Conservation (phyloP, 2,797 vertebrate genomes). For the Saxicola maurus region DNA sequence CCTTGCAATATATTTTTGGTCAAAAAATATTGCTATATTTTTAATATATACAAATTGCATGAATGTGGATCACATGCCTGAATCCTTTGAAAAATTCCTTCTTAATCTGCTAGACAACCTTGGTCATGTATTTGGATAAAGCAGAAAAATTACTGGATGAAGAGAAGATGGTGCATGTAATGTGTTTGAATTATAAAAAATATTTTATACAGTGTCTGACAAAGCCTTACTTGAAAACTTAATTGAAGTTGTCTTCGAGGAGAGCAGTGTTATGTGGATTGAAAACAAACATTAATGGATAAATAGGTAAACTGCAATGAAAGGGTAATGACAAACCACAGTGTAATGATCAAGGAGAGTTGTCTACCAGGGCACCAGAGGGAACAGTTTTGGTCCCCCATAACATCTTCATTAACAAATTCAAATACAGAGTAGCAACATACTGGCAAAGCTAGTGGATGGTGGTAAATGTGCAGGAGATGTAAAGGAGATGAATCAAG, state of each 20-base stretch:
- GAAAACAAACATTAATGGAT: slow-evolving; percentile 24
- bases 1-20: not conserved
- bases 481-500: not conserved
- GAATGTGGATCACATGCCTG: not conserved
- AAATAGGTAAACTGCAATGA: slow-evolving; percentile 11
- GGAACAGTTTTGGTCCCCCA: not conserved
- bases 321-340: not conserved
- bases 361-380: not conserved
- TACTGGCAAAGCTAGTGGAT: not conserved
- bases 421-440: not conserved
- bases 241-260: not conserved
- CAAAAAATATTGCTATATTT: not conserved
- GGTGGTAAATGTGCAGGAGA: not conserved
- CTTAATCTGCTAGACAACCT: not conserved
- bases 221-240: slow-evolving; percentile 21
- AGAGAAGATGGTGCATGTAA: not conserved
- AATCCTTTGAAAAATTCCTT: not conserved
- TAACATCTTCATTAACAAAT: not conserved
- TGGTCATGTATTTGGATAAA: not conserved
- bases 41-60: not conserved
- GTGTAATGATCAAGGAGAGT: not conserved
- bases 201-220: not conserved
- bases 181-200: slow-evolving; percentile 7
- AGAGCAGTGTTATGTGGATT: not conserved
- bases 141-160: not conserved